Base-by-base conservation (phyloP, 2,113 vertebrate genomes). In the Chelonoidis abingdonii region DNA sequence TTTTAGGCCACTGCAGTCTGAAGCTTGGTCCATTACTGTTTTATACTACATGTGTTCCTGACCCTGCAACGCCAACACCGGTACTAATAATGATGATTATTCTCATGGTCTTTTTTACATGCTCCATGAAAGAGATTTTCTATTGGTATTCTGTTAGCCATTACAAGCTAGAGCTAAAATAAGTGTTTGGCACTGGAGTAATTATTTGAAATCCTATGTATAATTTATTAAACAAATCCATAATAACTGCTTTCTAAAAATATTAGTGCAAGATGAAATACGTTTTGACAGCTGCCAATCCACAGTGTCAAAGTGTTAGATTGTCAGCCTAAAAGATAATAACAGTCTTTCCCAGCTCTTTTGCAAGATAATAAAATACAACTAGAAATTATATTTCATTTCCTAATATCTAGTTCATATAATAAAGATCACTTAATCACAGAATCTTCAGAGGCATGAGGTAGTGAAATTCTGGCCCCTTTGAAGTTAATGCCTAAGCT, bases 251-350 rank as follows among this genome's bases (percentile, higher is more conserved):
- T 96, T 93, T 94, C 95, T 95, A 95, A 94, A 97, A n/a, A 93
- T 49, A 92, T 44, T 92, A 92, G 91, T 5, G 3, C 96, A 95
- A 97, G 83, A 85, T 95, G 83, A 92, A 65, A 86, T 19, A 92
- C 94, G 76, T 87, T 96, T 96, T 97, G 93, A 93, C 92, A 98
- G 75, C 86, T 96, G 84, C 89, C 95, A 96, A 57, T 95, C 75
- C 91, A 56, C 35, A 91, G 5, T 95, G 93, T 96, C 95, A 97
- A 97, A 97, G 98, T 82, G 95, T 88, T 95, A 93, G 88, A 94
- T 54, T 94, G 10, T 52, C 69, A 90, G 41, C 7, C 25, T 94
- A 56, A 93, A 86, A 89, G 92, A 2, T 41, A 27, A 21, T 56
- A 56, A 41, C 72, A 88, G 65, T 44, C 69, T 56, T 89, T 93